Base-by-base conservation (phyloP, 2,888 invertebrate genomes). In the Diadegma fenestrale region DNA sequence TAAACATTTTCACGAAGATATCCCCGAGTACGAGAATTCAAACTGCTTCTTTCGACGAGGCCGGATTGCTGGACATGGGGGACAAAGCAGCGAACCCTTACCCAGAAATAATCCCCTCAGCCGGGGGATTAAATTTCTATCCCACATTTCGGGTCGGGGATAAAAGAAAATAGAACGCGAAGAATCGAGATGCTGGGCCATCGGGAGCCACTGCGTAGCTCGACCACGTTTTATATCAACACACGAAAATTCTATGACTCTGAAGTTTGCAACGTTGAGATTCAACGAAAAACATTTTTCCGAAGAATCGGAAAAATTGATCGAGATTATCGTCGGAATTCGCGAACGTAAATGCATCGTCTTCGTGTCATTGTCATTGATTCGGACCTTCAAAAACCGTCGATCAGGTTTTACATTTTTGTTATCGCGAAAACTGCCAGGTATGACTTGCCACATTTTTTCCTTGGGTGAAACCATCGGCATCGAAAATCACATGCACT, bases 1-100 rank as follows among this genome's bases (percentile, higher is more conserved):
- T n/a, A n/a, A 12, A 30, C n/a, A 30, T 71, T 33, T 72, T 72
- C 37, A n/a, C 37, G 14, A 71, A 71, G 12, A 48, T 14, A n/a
- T n/a, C n/a, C n/a, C 12, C 26, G 2, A 14, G 26, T 58, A 22
- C 0, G 58, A 26, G 71, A 30, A 68, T 41, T 8, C 17, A 58
- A 58, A 66, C 54, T 19, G 22, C 26, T 17, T 26, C 68, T 17
- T 17, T 45, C 2, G 19, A 22, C n/a, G 19, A 41, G 26, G 17
- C 30, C 48, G n/a, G n/a, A 33, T 71, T 51, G 17, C 10, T n/a
- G 19, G n/a, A 26, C 17, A 43, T n/a, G 30, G 5, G 14, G 26
- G 22, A 54, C 17, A 30, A 43, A 43, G 26, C 68, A 0, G 17
- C 17, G 26, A 14, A 5, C 58, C 58, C 14, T 58, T 12, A 1